Evolutionary conservation across 1,140 invertebrate species (phyloP).

Genomic region (Meloidogyne floridensis): DNA sequence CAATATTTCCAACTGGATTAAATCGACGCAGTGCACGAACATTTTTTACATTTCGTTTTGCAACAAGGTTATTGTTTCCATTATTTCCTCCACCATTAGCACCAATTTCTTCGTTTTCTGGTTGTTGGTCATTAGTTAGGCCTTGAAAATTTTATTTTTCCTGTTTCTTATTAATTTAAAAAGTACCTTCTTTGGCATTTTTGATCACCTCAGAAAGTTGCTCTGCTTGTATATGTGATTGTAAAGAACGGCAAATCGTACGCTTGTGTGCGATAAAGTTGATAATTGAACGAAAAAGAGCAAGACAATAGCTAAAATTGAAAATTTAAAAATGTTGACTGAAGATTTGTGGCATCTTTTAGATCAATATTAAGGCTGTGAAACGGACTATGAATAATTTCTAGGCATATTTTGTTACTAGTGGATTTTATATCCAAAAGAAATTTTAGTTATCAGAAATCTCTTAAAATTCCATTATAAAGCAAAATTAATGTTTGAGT

Average conservation of each 20-base stretch:
- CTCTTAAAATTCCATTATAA: neutral
- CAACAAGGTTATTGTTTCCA: neutral
- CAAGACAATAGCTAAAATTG: slow-evolving; percentile 33
- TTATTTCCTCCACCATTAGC: slow-evolving; percentile 6
- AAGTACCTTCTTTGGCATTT: slow-evolving; percentile 25
- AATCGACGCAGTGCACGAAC: slow-evolving; percentile 21
- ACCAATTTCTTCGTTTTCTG: neutral
- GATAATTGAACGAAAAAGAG: slow-evolving; percentile 38
- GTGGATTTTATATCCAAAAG: neutral
- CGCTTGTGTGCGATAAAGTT: slow-evolving; percentile 41
- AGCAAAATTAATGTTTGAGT: slow-evolving; percentile 6
- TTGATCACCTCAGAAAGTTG: slow-evolving; percentile 20
- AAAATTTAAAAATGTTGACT: neutral
- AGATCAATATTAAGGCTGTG: slow-evolving; percentile 24
- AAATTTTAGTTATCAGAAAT: neutral
- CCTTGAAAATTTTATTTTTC: neutral
- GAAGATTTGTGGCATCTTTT: neutral
- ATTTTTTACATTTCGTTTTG: neutral
- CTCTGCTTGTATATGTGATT: slow-evolving; percentile 24
- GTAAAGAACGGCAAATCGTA: slow-evolving; percentile 40
- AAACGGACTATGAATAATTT: too few relatives aligned
- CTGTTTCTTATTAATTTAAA: neutral
- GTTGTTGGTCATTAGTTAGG: neutral
- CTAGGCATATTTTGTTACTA: too few relatives aligned
- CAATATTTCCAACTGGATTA: slow-evolving; percentile 29